Percentiles rank a stretch among this genome's conserved stretches.
Evolutionary conservation across 2,113 vertebrate genomes (phyloP).

Genomic region (Ictalurus punctatus): DNA sequence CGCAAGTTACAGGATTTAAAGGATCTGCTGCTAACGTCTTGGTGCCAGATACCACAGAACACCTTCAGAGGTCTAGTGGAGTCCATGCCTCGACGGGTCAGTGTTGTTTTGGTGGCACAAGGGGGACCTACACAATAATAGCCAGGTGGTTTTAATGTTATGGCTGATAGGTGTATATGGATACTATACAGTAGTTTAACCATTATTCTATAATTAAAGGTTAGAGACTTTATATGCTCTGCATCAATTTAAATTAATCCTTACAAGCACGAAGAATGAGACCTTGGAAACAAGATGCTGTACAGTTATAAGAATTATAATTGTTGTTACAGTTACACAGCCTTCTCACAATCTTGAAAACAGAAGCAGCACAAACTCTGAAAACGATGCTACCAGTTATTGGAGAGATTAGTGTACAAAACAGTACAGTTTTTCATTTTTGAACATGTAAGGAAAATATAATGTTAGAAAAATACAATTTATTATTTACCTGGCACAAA

Average conservation of each 20-base stretch:
- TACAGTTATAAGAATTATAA: not conserved
- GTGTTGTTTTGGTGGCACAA: too few relatives aligned
- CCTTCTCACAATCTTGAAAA: not conserved
- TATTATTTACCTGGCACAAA: not conserved
- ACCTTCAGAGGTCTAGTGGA: too few relatives aligned
- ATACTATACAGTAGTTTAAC: not conserved
- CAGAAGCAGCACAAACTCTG: not conserved
- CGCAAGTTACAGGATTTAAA: too few relatives aligned
- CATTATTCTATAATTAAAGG: not conserved
- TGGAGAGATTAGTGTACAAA: not conserved
- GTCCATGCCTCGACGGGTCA: too few relatives aligned
- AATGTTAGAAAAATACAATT: not conserved
- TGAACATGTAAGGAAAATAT: not conserved
- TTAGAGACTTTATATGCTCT: not conserved
- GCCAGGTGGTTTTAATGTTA: too few relatives aligned
- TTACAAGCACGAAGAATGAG: not conserved
- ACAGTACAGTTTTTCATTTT: not conserved
- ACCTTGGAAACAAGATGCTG: not conserved
- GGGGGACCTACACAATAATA: too few relatives aligned
- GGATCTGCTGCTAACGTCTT: too few relatives aligned
- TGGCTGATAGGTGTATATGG: not conserved
- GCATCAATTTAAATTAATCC: not conserved
- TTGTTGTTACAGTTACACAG: not conserved
- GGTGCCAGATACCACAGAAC: too few relatives aligned
- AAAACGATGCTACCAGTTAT: not conserved